Percentiles rank a stretch among this genome's conserved stretches.
phyloP scores from a whole-genome alignment of 2,888 invertebrate species.

The Cyaniris semiargus region DNA sequence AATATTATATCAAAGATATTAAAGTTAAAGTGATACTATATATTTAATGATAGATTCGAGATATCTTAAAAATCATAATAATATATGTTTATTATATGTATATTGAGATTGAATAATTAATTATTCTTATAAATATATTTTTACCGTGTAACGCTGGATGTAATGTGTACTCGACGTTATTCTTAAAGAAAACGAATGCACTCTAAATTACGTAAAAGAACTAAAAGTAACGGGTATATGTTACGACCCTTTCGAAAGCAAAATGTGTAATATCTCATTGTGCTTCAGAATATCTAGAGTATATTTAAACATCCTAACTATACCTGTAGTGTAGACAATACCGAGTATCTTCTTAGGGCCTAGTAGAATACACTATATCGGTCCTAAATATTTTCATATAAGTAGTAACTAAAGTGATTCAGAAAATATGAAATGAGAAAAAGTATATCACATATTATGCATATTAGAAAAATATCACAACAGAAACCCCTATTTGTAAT shows the following conservation, averaged over 20 bases:
- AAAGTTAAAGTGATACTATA: not conserved
- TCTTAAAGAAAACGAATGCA: not conserved
- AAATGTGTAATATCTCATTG: not conserved
- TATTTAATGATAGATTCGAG: not conserved
- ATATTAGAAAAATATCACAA: not conserved
- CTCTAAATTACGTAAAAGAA: not conserved
- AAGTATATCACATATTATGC: not conserved
- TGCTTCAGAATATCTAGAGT: not conserved
- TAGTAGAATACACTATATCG: not conserved
- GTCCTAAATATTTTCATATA: constrained; percentile 2
- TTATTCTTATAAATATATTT: constrained; percentile 17
- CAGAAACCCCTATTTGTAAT: not conserved
- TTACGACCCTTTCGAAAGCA: not conserved
- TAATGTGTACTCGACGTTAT: not conserved
- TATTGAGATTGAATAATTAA: not conserved
- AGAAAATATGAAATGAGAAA: not conserved
- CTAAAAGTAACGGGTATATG: not conserved
- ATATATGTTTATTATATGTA: not conserved
- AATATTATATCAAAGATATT: constrained; percentile 13
- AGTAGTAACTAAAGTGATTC: not conserved
- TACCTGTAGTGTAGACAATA: not conserved
- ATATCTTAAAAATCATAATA: constrained; percentile 7
- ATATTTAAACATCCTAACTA: not conserved
- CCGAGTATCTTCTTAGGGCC: not conserved
- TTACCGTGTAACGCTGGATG: not conserved